A percentile compares a stretch with the other conserved stretches of the same genome.
These are phyloP conservation scores for Bimastos eiseni DNA, from an alignment of 2,888 invertebrate genomes.

Conservation along the genomic window DNA sequence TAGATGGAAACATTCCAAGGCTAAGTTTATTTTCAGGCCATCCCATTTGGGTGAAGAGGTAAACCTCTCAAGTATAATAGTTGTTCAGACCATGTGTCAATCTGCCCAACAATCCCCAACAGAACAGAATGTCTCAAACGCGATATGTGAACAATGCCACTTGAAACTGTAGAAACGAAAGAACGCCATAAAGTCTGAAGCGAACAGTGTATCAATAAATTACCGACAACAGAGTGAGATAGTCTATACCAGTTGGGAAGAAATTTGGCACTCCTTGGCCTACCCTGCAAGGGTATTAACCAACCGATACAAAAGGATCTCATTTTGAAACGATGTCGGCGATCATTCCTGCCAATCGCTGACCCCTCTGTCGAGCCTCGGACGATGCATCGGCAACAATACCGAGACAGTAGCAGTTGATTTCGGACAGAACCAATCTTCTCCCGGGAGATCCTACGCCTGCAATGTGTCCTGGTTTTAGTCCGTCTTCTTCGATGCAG, in stretches of 20 bases:
- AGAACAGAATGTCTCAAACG: no score
- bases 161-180: background rate
- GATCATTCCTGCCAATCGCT: slow-evolving; percentile 40
- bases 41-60: no score
- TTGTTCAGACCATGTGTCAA: background rate
- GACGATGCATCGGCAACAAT: slow-evolving; percentile 41
- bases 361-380: slow-evolving; percentile 40
- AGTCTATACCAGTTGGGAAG: background rate
- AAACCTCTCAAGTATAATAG: background rate
- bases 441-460: slow-evolving; percentile 33
- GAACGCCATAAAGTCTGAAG: background rate
- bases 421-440: slow-evolving; percentile 41
- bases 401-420: slow-evolving; percentile 42
- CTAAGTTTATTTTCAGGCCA: no score
- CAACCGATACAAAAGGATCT: background rate
- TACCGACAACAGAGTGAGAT: no score
- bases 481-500: slow-evolving; percentile 40
- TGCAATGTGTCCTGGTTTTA: slow-evolving; percentile 36
- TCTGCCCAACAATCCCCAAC: background rate
- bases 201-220: background rate
- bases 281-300: background rate
- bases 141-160: background rate
- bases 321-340: slow-evolving; percentile 33
- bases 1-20: no score
- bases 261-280: background rate